Percentiles rank a stretch among this genome's conserved stretches.
These are phyloP conservation scores for Neopelma chrysocephalum DNA, from an alignment of 2,797 vertebrate species.

Conservation along the genomic window DNA sequence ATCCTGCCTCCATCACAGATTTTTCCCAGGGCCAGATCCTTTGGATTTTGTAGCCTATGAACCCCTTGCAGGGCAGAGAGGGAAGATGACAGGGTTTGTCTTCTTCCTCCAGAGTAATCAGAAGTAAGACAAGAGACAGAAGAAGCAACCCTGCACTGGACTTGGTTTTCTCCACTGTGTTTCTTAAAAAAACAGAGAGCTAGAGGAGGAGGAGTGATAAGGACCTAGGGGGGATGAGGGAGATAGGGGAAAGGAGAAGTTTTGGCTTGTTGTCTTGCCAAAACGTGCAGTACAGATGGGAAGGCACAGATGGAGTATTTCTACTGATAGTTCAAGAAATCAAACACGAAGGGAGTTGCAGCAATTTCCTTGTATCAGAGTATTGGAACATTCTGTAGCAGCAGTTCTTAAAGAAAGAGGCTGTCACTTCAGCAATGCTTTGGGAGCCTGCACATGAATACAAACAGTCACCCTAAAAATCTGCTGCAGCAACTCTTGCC, in stretches of 20 bases:
- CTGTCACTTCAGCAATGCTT: conserved; percentile 23
- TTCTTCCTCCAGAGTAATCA: not conserved
- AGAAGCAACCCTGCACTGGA: not conserved
- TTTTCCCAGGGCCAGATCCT: not conserved
- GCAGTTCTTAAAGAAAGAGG: conserved; percentile 49
- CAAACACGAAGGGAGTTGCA: conserved; percentile 18
- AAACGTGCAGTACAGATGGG: conserved; percentile 21
- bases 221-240: not conserved
- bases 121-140: not conserved
- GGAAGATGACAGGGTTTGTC: not conserved
- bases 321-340: conserved; percentile 59
- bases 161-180: not conserved
- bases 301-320: conserved; percentile 40
- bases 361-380: conserved; percentile 4
- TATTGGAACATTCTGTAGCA: conserved; percentile 35
- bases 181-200: not conserved
- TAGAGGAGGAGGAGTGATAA: not conserved
- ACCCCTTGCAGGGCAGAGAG: not conserved
- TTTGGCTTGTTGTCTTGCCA: conserved; percentile 28
- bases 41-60: not conserved
- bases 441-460: conserved; percentile 27
- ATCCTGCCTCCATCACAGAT: not conserved
- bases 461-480: conserved; percentile 46
- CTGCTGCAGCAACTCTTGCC: conserved; percentile 16
- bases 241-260: not conserved